Base-by-base conservation (phyloP, 2,888 invertebrate genomes). In the Geotrupes spiniger region DNA sequence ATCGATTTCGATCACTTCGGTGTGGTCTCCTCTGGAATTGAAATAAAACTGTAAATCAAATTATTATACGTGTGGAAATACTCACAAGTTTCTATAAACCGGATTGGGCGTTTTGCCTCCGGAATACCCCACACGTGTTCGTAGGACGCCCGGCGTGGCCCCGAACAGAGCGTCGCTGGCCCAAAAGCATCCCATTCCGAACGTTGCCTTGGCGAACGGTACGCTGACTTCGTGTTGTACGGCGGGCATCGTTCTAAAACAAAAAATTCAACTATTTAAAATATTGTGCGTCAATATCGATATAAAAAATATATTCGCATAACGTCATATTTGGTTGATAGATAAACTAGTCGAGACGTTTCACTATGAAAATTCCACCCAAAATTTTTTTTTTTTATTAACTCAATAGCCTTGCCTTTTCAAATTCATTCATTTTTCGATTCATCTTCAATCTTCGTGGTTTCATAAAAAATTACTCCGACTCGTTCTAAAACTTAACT, bases 151-250 rank as follows among this genome's bases (percentile, higher is more conserved):
- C 14, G 67, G 72, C 41, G 81, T 82, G 9, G 81, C 84, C 1
- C 93, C 92, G 69, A 87, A 93, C 44, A 90, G 75, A 1, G 88
- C 85, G 69, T 93, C 93, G 44, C 89, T 88, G 21, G 89, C 89
- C 94, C 94, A 94, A 74, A 94, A 94, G 71, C 93, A 94, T 9
- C 91, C 91, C 92, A 93, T 92, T 8, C 91, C 92, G 70, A 93
- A 92, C 0, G 92, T 91, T 3, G 92, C 93, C 63, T 84, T 85
- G 68, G 83, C 80, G 40, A 80, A 80, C 1, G 81, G 79, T 25
- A 76, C 75, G 62, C 80, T 79, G 53, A 83, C 77, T 73, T 85
- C 79, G 64, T 87, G 85, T 11, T 83, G 74, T 36, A 84, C 75
- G 31, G 77, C 62, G 6, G 71, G 66, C 73, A 73, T 73, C 11